Evolutionary conservation across 2,113 vertebrate species (phyloP).

Genomic region (Pteronura brasiliensis): DNA sequence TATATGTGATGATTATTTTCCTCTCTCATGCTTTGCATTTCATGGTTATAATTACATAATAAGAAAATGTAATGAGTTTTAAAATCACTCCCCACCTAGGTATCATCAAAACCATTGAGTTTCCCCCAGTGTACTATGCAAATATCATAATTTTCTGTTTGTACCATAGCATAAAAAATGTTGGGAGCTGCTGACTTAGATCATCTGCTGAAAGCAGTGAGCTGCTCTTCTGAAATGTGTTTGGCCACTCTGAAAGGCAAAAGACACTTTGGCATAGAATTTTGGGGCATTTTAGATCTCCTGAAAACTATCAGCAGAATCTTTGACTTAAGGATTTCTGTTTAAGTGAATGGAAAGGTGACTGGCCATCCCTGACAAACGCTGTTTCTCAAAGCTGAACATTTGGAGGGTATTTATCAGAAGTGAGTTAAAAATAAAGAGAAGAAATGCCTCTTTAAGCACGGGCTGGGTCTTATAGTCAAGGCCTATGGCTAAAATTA

Average conservation of each 20-base stretch:
- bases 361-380: neutral
- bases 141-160: conserved; percentile 4
- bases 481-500: neutral
- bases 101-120: neutral
- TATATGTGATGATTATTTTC: neutral
- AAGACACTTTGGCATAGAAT: conserved; percentile 25
- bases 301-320: neutral
- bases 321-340: neutral
- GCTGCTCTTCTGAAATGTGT: neutral
- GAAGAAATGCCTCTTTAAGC: neutral
- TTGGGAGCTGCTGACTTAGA: neutral
- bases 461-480: neutral
- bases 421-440: neutral
- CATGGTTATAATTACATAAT: neutral
- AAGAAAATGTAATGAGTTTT: neutral
- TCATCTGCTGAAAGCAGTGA: conserved; percentile 27
- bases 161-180: neutral
- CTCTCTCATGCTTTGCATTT: neutral
- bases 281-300: neutral
- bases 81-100: neutral
- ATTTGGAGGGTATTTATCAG: neutral
- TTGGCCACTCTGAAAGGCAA: neutral
- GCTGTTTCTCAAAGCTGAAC: neutral
- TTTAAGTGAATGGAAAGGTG: neutral
- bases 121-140: neutral